phyloP scores from a whole-genome alignment of 2,888 invertebrate species.

The Ypsolopha sequella region DNA sequence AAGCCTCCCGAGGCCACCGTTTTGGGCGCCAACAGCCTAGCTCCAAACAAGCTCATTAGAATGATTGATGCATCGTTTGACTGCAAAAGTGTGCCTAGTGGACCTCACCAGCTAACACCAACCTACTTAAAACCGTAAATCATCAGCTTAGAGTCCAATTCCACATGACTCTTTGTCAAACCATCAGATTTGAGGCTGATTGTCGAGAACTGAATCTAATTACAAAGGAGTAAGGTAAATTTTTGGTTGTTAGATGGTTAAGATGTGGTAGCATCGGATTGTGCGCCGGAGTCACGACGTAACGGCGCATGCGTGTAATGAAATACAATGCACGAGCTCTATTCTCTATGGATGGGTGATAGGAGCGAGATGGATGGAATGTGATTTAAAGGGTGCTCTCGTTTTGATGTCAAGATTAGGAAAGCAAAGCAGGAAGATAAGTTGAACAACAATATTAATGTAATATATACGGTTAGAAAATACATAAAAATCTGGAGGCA shows the following conservation, averaged over 20 bases:
- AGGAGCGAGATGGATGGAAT: constrained; percentile 11
- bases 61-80: constrained; percentile 65
- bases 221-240: background rate
- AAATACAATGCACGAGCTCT: constrained; percentile 17
- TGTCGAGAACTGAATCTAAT: too few species aligned
- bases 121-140: background rate
- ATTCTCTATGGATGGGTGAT: constrained; percentile 9
- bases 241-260: background rate
- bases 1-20: background rate
- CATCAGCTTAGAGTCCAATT: too few species aligned
- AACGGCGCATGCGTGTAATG: constrained; percentile 10
- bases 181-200: too few species aligned
- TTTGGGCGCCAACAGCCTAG: background rate
- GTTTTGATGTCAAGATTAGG: constrained; percentile 5
- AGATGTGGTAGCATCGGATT: background rate
- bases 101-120: background rate
- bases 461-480: too few species aligned
- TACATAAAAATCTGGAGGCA: too few species aligned
- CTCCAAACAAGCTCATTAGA: constrained; percentile 45
- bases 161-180: too few species aligned
- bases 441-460: too few species aligned
- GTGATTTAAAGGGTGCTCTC: constrained; percentile 8
- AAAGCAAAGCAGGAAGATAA: too few species aligned
- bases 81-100: constrained; percentile 47
- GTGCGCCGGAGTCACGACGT: constrained; percentile 4